phyloP scores from a whole-genome alignment of 2,888 invertebrate genomes.

The Oscheius sp. region DNA sequence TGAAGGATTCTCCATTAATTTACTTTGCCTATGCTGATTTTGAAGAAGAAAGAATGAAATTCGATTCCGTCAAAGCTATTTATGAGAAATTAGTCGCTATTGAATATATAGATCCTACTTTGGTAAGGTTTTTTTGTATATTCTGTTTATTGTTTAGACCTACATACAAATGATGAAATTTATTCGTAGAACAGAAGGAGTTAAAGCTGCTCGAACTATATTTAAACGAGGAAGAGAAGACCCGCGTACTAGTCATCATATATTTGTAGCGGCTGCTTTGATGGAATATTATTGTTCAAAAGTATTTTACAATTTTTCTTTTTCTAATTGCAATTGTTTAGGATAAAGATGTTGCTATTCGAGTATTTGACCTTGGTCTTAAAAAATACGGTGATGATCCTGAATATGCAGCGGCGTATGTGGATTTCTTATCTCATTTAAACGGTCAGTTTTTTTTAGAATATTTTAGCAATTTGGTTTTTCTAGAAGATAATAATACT shows the following conservation, averaged over 20 bases:
- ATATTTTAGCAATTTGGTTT: neutral
- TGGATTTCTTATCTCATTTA: conserved; percentile 95
- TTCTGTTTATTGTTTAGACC: conserved; percentile 77
- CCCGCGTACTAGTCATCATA: conserved; percentile 84
- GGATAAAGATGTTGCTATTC: conserved; percentile 93
- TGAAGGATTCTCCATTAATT: conserved; percentile 90
- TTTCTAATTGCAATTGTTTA: conserved; percentile 45
- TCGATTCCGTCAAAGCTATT: conserved; percentile 94
- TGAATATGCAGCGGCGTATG: conserved; percentile 93
- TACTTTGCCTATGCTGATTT: conserved; percentile 96
- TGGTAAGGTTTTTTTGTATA: conserved; percentile 79
- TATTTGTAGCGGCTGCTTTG: conserved; percentile 94
- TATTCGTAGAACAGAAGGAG: conserved; percentile 94
- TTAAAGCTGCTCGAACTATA: conserved; percentile 91
- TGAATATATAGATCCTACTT: conserved; percentile 90
- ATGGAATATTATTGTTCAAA: conserved; percentile 99
- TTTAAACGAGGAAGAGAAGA: conserved; percentile 96
- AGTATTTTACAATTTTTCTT: conserved; percentile 68
- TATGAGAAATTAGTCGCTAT: conserved; percentile 91
- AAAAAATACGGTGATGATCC: conserved; percentile 95
- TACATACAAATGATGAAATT: conserved; percentile 99
- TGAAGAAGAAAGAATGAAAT: conserved; percentile 91
- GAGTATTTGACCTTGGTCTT: conserved; percentile 95
- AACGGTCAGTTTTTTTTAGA: conserved; percentile 82
- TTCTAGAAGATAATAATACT: conserved; percentile 96